These are phyloP conservation scores for Thalassarche chlororhynchos DNA, from an alignment of 2,113 vertebrate species.

Conservation along the genomic window DNA sequence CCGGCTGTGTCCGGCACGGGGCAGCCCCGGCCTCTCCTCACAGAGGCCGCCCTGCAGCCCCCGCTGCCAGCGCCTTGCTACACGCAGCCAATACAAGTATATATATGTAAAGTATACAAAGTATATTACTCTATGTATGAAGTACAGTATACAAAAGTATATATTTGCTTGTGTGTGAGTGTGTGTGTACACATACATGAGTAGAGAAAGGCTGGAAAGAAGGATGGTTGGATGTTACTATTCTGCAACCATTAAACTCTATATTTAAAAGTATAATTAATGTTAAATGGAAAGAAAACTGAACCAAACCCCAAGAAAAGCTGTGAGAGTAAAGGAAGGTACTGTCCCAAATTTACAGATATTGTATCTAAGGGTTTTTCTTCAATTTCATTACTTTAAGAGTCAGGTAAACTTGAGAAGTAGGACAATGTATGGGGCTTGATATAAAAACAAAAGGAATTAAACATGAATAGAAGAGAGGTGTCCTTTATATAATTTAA, in stretches of 20 bases:
- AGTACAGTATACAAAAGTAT: not conserved
- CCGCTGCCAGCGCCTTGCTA: fast-evolving
- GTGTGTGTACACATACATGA: too few species aligned
- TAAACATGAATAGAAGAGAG: not conserved
- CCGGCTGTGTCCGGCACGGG: fast-evolving
- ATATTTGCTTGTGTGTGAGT: not conserved
- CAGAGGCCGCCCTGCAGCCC: fast-evolving
- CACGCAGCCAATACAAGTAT: fast-evolving
- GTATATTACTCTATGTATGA: not conserved
- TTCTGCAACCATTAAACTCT: not conserved
- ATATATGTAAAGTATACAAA: not conserved
- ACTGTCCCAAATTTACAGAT: not conserved
- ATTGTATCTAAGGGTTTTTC: not conserved
- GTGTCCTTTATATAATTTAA: not conserved
- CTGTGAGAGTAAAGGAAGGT: not conserved
- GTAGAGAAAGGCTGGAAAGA: not conserved
- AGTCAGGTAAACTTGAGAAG: not conserved
- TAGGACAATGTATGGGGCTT: not conserved
- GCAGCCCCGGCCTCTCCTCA: fast-evolving
- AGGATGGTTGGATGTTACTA: not conserved
- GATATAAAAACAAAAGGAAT: not conserved
- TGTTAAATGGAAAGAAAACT: not conserved
- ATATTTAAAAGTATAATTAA: not conserved
- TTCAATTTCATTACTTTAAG: not conserved
- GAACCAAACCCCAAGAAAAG: not conserved